Evolutionary conservation across 2,113 vertebrate genomes (phyloP), one percentile per base, ranked within the genome.

Genomic region (Anhinga anhinga): DNA sequence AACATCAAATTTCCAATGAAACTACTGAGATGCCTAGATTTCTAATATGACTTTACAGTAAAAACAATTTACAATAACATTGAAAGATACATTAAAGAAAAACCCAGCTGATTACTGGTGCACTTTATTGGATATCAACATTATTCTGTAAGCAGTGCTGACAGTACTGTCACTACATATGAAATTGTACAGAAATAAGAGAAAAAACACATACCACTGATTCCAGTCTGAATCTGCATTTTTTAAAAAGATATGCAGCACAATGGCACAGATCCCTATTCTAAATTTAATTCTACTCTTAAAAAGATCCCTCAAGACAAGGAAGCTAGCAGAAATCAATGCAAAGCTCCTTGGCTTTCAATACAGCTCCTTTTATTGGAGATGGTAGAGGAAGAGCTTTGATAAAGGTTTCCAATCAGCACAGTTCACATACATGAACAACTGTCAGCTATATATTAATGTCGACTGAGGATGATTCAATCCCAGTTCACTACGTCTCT

Each of bases 131-230:
- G 49, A 76, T 65, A 91, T 20, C 38, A 78, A 59, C 27, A 38
- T 65, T 61, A 83, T 63, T 71, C 50, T 82, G 36, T 49, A 95
- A 78, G 72, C 61, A 84, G 38, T 50, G 32, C 73, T 92, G 96
- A 86, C 80, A 86, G 65, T 71, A 85, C 74, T 92, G 83, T 95
- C 77, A 86, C 47, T 86, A 79, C 36, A 67, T 5, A 44, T 32
- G 55, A 93, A 78, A 79, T 53, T 30, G 76, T 61, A 69, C n/a
- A 88, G 76, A 94, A 94, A 67, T 62, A 49, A 87, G 89, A 89
- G 38, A 84, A 74, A 74, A 92, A 92, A 67, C 59, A 83, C 0
- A 0, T 70, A 90, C 20, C 0, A 0, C 30, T 82, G 69, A 86
- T 79, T 86, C 44, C 40, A 82, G 69, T 44, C 34, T 71, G 65